Base-by-base conservation (phyloP, 2,888 invertebrate genomes). In the Mythimna albipuncta region DNA sequence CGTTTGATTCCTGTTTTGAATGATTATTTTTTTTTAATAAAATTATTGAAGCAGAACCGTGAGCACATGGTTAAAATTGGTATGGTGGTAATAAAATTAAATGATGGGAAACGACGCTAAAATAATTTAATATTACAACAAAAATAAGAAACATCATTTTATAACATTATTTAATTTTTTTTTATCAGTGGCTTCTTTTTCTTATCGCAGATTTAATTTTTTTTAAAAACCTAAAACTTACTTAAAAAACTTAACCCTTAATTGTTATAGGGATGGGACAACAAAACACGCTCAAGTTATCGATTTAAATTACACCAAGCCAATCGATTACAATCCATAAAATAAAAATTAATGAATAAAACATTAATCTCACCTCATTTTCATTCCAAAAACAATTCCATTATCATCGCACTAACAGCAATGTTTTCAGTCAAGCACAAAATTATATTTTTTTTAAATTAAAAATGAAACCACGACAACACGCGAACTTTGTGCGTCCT, bases 391-490 rank as follows among this genome's bases (percentile, higher is more conserved):
- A 82, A 82, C 70, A 83, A 88, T 83, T 86, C 83, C 84, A 83
- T 81, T 76, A 82, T 78, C 71, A 80, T 71, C 74, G 72, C 81
- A 82, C 81, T 77, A 81, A 83, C 84, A 84, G 81, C 77, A 78
- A 77, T 85, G 85, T 85, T 87, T 84, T 83, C 73, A 82, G 82
- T 77, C 72, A 85, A 87, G 72, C 83, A 84, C 86, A 71, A 83
- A 80, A 85, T 76, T 59, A 69, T 55, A 76, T 72, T 69, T 68
- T 68, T 72, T 61, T 72, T 52, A 54, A 72, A 77, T 72, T 69
- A 67, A 70, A 73, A 81, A 86, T 77, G 77, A 91, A 92, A 91
- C 88, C 89, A 89, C 92, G 88, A 75, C 68, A 90, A 92, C 90
- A 91, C 88, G 75, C 79, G 87, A 92, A 91, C 87, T 71, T 7